Evolutionary conservation across 2,113 vertebrate genomes (phyloP).

Genomic region (Microcebus lehilahytsara): DNA sequence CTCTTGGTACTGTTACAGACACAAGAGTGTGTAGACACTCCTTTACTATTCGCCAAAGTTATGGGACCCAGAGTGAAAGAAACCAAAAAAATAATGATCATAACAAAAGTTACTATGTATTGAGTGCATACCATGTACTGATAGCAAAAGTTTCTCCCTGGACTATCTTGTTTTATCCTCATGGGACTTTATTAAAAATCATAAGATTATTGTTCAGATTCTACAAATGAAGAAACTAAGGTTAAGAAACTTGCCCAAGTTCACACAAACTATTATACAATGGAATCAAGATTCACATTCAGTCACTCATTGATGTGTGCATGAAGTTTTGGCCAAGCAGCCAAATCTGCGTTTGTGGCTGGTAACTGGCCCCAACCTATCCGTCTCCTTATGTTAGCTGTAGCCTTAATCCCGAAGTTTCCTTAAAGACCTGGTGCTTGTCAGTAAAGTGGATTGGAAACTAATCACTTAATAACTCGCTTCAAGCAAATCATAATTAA

Average conservation of each 20-base stretch:
- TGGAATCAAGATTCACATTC: neutral
- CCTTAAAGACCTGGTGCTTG: neutral
- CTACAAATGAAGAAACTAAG: neutral
- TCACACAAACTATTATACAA: neutral
- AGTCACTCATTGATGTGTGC: accelerated
- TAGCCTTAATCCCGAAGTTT: neutral
- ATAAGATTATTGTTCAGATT: neutral
- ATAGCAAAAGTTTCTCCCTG: neutral
- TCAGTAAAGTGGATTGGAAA: neutral
- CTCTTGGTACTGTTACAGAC: neutral
- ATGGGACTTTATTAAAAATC: neutral
- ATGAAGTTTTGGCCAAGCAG: neutral
- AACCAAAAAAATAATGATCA: neutral
- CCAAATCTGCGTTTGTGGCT: neutral
- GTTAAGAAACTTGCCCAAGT: neutral
- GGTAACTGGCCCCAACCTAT: neutral
- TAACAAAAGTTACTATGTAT: neutral
- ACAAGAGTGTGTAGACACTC: no score
- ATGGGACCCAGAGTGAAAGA: neutral
- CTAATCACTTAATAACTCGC: neutral
- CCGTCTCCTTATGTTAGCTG: neutral
- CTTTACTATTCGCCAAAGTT: neutral
- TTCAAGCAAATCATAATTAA: neutral
- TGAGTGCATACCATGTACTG: neutral
- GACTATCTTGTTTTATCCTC: neutral